These are phyloP conservation scores for Aeoliscus strigatus DNA, from an alignment of 2,797 vertebrate genomes.

Conservation along the genomic window DNA sequence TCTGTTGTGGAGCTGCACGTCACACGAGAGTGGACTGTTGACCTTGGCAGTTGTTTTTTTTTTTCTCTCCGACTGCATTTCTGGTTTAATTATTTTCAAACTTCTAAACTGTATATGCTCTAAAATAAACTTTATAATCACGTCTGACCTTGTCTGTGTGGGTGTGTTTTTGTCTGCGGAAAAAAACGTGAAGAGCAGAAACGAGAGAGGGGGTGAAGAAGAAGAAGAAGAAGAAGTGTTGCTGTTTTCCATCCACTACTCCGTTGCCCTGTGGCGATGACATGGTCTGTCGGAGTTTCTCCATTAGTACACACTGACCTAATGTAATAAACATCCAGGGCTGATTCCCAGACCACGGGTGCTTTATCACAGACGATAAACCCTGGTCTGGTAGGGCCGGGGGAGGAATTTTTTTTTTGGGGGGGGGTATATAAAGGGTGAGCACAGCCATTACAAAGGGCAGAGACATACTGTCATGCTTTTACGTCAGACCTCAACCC, in stretches of 20 bases:
- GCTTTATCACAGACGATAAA: slow-evolving; percentile 74
- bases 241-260: slow-evolving; percentile 46
- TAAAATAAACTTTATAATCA: slow-evolving; percentile 50
- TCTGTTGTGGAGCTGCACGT: no score
- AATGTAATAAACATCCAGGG: slow-evolving; percentile 70
- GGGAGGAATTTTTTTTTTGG: slow-evolving; percentile 4
- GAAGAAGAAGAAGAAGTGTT: slow-evolving; percentile 24
- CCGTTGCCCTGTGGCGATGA: slow-evolving; percentile 62
- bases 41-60: no score
- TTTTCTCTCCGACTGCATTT: no score
- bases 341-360: slow-evolving; percentile 63
- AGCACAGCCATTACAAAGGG: slow-evolving; percentile 55
- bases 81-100: slow-evolving; percentile 39
- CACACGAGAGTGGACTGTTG: no score
- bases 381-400: slow-evolving; percentile 52
- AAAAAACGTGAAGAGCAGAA: background rate
- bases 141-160: slow-evolving; percentile 35
- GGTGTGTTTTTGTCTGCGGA: slow-evolving; percentile 9
- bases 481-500: slow-evolving; percentile 47
- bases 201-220: slow-evolving; percentile 1
- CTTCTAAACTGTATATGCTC: slow-evolving; percentile 34
- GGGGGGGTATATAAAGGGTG: slow-evolving; percentile 33
- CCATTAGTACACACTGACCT: slow-evolving; percentile 66
- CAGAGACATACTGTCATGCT: slow-evolving; percentile 52
- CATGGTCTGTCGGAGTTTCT: slow-evolving; percentile 64